Base-by-base conservation (phyloP, 2,888 invertebrate species). In the Lycaena phlaeas region DNA sequence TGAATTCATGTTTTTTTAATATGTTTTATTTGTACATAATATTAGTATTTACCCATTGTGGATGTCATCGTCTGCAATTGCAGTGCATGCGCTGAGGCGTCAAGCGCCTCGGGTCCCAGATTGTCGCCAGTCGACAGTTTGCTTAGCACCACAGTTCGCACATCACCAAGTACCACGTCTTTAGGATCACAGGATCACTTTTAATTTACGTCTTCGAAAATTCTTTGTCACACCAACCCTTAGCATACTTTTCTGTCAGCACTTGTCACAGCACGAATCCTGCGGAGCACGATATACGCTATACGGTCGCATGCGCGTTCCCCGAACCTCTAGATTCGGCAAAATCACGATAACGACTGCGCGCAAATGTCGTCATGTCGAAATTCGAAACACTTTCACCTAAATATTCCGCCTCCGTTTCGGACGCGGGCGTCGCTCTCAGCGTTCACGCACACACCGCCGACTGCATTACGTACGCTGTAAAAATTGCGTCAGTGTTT, bases 331-430 rank as follows among this genome's bases (percentile, higher is more conserved):
- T 79, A 66, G 79, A 72, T 84, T 84, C 84, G 82, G 81, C 84
- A 78, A 77, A 84, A 78, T 78, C 82, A 78, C 84, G 82, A 84
- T 84, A 84, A 84, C 79, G 78, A 84, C 84, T 84, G 84, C 77
- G 79, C 82, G 78, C 81, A 66, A 82, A 82, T 84, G 82, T 84
- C 81, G 82, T 82, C 81, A 82, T 81, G 79, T 72, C 82, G 82
- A 84, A 84, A 84, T 84, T 84, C 77, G 84, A 84, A 84, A 84
- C 81, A 84, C 84, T 84, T 84, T 84, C 84, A 82, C 84, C 84
- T 84, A 84, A 84, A 84, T 84, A 84, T 84, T 81, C 82, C 79
- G 82, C 70, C 81, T 79, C 78, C 67, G 81, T 76, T 82, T 82
- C 78, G 79, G 76, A 79, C 81, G 79, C 82, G 82, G 82, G 77